Base-by-base conservation (phyloP, 2,113 vertebrate species). In the Axis porcinus region DNA sequence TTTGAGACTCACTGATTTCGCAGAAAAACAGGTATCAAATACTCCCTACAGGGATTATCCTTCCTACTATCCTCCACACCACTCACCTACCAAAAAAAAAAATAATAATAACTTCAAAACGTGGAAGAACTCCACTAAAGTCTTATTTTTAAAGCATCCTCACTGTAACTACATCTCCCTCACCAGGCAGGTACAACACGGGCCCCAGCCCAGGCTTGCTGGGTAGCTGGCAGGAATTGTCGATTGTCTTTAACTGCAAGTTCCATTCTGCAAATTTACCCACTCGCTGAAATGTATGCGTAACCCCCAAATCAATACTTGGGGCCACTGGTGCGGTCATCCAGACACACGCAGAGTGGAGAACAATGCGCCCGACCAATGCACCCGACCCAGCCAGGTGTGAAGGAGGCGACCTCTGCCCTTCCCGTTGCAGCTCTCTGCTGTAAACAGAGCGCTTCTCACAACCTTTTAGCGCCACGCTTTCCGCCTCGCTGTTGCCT, bases 301-400 rank as follows among this genome's bases (percentile, higher is more conserved):
- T 43, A 90, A 91, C 50, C 60, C 62, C 64, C n/a, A 57, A 47
- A 84, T 45, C 43, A 54, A 89, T 13, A 47, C 30, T 27, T 15
- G 1, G 9, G 23, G 60, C 11, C 67, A 10, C 15, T 45, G 10
- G 23, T 7, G 25, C 11, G 1, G 27, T 43, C 52, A 47, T 7
- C 6, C 54, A 76, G 45, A 30, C 28, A 9, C 3, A 7, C 4
- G 17, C 21, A 36, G 58, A 55, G 81, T 0, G 2, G 36, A 6
- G 2, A 43, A 33, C 21, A 27, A 16, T 0, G 19, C 19, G 10
- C 40, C 70, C 36, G 21, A 23, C 55, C 12, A 2, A 27, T 0
- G 0, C 0, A 1, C 17, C 2, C 0, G 0, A 11, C 55, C 60
- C 64, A 9, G 28, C 23, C 19, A 6, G 19, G 64, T 36, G 5